These are phyloP conservation scores for Galerucella nymphaeae DNA, from an alignment of 2,888 invertebrate species.

Conservation along the genomic window DNA sequence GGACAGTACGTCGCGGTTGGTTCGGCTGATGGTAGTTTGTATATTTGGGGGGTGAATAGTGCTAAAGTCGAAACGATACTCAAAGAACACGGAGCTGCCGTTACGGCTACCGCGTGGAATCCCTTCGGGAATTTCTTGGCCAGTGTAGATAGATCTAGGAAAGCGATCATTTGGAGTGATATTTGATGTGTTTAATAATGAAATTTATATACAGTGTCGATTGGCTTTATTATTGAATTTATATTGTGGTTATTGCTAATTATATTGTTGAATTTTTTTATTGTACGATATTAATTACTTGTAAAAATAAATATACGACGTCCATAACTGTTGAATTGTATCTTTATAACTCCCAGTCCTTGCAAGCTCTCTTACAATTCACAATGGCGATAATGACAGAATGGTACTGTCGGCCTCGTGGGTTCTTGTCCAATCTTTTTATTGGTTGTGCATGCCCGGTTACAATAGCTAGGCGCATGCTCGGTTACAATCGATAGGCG, in stretches of 20 bases:
- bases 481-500: too few species aligned
- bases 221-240: neutral
- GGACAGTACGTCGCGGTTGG: conserved; percentile 91
- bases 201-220: neutral
- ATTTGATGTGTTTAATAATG: conserved; percentile 14
- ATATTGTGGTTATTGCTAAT: neutral
- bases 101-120: conserved; percentile 91
- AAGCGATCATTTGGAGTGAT: conserved; percentile 78
- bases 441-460: too few species aligned
- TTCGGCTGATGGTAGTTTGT: conserved; percentile 90
- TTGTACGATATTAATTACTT: neutral
- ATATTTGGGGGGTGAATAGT: conserved; percentile 88
- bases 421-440: too few species aligned
- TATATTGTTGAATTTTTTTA: neutral
- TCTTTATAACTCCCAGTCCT: too few species aligned
- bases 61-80: conserved; percentile 81
- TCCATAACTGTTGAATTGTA: neutral
- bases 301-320: neutral
- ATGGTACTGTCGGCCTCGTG: too few species aligned
- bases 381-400: too few species aligned
- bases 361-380: too few species aligned
- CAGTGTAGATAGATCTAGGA: conserved; percentile 85
- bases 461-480: too few species aligned
- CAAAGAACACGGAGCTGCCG: conserved; percentile 84
- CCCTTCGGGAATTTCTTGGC: conserved; percentile 83